Base-by-base conservation (phyloP, 1,140 invertebrate species). In the Nasonia longicornis region DNA sequence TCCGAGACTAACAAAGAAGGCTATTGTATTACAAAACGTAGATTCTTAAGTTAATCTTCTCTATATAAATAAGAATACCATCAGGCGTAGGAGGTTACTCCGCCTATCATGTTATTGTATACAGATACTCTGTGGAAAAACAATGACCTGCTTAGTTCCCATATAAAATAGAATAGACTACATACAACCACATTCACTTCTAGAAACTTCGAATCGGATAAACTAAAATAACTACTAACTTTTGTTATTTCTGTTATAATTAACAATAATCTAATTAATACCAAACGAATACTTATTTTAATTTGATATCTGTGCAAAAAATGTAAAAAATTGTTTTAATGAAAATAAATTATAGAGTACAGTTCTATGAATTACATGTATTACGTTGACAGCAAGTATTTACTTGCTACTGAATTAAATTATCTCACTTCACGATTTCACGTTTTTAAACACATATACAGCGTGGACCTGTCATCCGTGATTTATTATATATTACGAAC, bases 361-460 rank as follows among this genome's bases (percentile, higher is more conserved):
- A 3, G 52, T 7, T 58, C 16, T 4, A 38, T 7, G 8, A 20
- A 58, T 58, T 7, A 58, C 6, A 16, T 0, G 16, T 7, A 42
- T 70, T 81, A 66, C 29, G 42, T 45, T 78, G 64, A 76, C 29
- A 70, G 14, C 48, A 14, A 52, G 31, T 42, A 31, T 31, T 20
- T 26, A 58, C 42, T 22, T 31, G 11, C 42, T 76, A 71, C 35
- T 11, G n/a, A 63, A 72, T 63, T 63, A 31, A 73, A 72, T 79
- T 77, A 82, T 73, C 38, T 73, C n/a, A 35, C 8, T 67, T 67
- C 12, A 73, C 42, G 12, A 78, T 26, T 75, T 75, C 3, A 75
- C 58, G 79, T 45, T 69, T 31, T 2, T 38, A 22, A 48, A 11
- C 22, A 48, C 48, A 45, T n/a, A 35, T 69, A 42, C 20, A 64